Base-by-base conservation (phyloP, 1,140 invertebrate species). In the Probaryconus sp. region DNA sequence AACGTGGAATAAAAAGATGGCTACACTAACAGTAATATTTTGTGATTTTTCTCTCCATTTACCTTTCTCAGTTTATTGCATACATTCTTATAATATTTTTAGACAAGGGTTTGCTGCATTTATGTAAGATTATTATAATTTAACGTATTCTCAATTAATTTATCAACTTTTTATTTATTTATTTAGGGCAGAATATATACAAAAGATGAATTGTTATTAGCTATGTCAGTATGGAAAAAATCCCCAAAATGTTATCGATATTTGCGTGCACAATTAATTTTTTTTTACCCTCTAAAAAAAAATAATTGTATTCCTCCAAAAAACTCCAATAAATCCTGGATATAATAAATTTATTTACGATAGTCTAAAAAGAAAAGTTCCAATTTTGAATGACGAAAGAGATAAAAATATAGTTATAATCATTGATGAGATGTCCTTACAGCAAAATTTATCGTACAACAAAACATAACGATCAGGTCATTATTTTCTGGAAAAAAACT, bases 401-500 rank as follows among this genome's bases (percentile, higher is more conserved):
- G 43, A 61, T 3, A 61, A 61, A 30, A 5, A 3, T n/a, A 13
- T 61, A 1, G 42, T 38, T 11, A 0, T 61, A 7, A 30, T 61
- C 7, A n/a, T 48, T 1, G 56, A 61, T 24, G 43, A 47, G 37
- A 18, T 48, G 13, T 48, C 43, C 14, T 3, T 61, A 7, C 42
- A 48, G 30, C 13, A 11, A 17, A 11, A 61, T 50, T 10, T 61
- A 1, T 50, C 40, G n/a, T 51, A 64, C 7, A 24, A 21, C 17
- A 20, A 51, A 33, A 51, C 11, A 16, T 45, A 4, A 53, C 55
- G 61, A 65, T 65, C 0, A 9, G 31, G 11, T 28, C 24, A 9
- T n/a, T 63, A 6, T 13, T 14, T 16, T 31, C 6, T 4, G 31
- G 21, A 2, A 26, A 47, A 45, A 47, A 30, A 24, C 1, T 58